Conservation (phyloP, 2,888 invertebrate genomes). For the Plusia festucae region DNA sequence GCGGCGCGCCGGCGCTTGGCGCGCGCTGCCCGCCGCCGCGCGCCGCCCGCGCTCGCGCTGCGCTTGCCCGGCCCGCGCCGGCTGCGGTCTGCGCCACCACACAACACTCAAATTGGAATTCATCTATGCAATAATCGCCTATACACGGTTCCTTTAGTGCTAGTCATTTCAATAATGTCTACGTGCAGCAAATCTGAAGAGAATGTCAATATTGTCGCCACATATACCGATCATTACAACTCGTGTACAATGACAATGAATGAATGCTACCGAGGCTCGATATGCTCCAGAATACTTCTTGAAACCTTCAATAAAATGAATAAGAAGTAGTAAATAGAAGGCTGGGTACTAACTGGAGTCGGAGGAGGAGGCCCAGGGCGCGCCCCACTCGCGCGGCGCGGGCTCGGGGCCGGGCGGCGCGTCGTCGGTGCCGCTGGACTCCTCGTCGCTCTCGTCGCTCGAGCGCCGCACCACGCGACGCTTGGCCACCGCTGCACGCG, state of each 20-base stretch:
- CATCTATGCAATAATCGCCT: too few relatives aligned
- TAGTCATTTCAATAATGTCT: too few relatives aligned
- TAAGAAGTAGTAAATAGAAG: too few relatives aligned
- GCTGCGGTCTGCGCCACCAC: slow-evolving; percentile 74
- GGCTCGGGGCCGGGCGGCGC: slow-evolving; percentile 85
- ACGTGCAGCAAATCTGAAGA: too few relatives aligned
- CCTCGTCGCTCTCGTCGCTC: slow-evolving; percentile 86
- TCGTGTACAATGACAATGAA: too few relatives aligned
- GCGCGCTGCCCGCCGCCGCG: slow-evolving; percentile 76
- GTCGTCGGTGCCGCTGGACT: slow-evolving; percentile 85
- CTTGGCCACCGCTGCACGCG: slow-evolving; percentile 76
- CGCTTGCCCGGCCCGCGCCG: slow-evolving; percentile 83
- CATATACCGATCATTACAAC: too few relatives aligned
- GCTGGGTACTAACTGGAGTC: slow-evolving; percentile 81
- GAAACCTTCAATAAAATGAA: too few relatives aligned
- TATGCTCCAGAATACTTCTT: too few relatives aligned
- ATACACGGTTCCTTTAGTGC: neutral
- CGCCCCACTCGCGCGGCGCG: slow-evolving; percentile 87
- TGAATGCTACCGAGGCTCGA: too few relatives aligned
- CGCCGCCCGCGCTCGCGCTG: slow-evolving; percentile 86
- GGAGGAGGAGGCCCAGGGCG: slow-evolving; percentile 87
- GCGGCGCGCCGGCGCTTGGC: slow-evolving; percentile 81
- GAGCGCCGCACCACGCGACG: slow-evolving; percentile 82
- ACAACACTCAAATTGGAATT: neutral
- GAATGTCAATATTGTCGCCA: too few relatives aligned